These are phyloP conservation scores for Julus scanicus DNA, from an alignment of 2,888 invertebrate species.

Conservation along the genomic window DNA sequence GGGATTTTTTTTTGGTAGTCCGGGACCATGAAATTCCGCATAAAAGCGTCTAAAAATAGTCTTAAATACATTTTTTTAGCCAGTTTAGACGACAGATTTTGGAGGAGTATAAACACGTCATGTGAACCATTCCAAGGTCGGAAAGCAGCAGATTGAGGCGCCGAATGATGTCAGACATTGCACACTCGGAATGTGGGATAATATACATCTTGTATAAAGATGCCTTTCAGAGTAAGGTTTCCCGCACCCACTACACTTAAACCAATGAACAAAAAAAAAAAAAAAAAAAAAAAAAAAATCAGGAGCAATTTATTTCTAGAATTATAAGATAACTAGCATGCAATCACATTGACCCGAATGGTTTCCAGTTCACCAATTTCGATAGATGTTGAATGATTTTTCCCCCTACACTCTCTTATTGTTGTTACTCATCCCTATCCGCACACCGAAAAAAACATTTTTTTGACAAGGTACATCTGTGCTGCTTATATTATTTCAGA, in stretches of 20 bases:
- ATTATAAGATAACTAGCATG: background rate
- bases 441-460: background rate
- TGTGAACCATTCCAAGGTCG: constrained; percentile 9
- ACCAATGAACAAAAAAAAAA: no score
- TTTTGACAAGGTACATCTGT: constrained; percentile 3
- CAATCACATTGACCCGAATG: background rate
- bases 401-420: background rate
- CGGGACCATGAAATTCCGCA: constrained; percentile 1
- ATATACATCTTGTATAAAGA: constrained; percentile 4
- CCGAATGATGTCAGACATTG: background rate
- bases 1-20: background rate
- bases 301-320: background rate
- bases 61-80: constrained; percentile 22
- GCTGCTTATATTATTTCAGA: background rate
- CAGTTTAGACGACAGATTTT: constrained; percentile 21
- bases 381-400: background rate
- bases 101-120: background rate
- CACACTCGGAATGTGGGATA: background rate
- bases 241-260: background rate
- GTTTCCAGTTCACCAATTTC: background rate
- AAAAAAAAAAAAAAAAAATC: no score
- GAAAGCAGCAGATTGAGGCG: background rate
- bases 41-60: constrained; percentile 20
- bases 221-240: background rate
- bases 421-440: background rate